Conservation (phyloP, 2,888 invertebrate species). For the Thymelicus acteon region DNA sequence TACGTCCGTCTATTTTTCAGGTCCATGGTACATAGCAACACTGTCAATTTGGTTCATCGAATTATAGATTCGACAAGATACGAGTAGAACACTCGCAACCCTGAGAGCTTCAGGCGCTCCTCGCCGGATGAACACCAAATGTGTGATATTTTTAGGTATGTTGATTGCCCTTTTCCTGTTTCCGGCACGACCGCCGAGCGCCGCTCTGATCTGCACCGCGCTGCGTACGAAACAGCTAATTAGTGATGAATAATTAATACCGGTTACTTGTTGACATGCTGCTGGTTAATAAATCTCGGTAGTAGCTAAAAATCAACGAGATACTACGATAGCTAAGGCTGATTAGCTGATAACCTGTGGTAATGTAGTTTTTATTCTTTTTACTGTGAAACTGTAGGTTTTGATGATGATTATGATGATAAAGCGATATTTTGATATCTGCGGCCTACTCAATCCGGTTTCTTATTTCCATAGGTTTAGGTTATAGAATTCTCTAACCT, state of each 20-base stretch:
- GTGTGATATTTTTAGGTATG: constrained; percentile 84
- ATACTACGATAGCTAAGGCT: too few species aligned
- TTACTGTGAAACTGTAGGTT: too few species aligned
- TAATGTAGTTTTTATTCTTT: too few species aligned
- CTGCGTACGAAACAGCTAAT: constrained; percentile 72
- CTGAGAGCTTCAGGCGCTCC: constrained; percentile 45
- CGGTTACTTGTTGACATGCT: constrained; percentile 60
- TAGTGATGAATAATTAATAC: constrained; percentile 78
- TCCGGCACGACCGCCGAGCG: constrained; percentile 71
- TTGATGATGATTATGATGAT: too few species aligned
- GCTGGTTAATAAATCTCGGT: constrained; percentile 36
- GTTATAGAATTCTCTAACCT: too few species aligned
- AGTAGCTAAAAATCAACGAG: constrained; percentile 16
- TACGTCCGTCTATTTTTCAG: too few species aligned
- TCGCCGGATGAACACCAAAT: constrained; percentile 82
- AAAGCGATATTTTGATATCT: too few species aligned
- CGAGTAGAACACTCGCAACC: constrained; percentile 35
- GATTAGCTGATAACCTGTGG: too few species aligned
- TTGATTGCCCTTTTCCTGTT: constrained; percentile 83
- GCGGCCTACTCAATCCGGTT: too few species aligned
- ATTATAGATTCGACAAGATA: neutral
- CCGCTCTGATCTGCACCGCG: constrained; percentile 34
- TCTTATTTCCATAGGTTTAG: too few species aligned
- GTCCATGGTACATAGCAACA: too few species aligned
- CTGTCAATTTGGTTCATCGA: too few species aligned